Evolutionary conservation across 2,113 vertebrate genomes (phyloP), one percentile per base, ranked within the genome.

Genomic region (Danionella cerebrum): DNA sequence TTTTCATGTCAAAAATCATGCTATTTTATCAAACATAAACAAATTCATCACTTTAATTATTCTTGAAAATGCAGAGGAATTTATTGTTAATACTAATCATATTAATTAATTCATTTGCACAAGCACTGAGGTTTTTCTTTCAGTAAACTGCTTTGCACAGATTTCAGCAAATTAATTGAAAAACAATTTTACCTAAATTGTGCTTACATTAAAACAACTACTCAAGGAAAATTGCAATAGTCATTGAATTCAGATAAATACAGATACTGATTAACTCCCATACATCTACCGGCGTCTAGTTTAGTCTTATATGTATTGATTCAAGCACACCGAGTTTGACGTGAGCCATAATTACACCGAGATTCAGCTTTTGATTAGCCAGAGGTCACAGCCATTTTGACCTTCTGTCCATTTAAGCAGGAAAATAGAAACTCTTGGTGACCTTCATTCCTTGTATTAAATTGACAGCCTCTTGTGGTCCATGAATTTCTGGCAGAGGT

Each of bases 261-360:
- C 11, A 41, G 76, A 53, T 51, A 81, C 70, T 79, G 78, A 78
- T 76, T 79, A 81, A 51, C 78, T 53, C 45, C 59, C 60, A 44
- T 29, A 50, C 38, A 73, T 70, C 75, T 72, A 74, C 58, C 60
- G 67, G 58, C 51, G 52, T 2, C 19, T 48, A n/a, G 0, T 47
- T 57, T 72, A 80, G 76, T 13, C 67, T 55, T 9, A 1, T 52
- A 75, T 69, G 69, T 9, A 27, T 79, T 80, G 75, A 75, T 13
- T 36, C 67, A 10, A 47, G 58, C 7, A 48, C 71, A 19, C 1
- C 1, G 0, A 13, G 54, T 68, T 73, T 81, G 79, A 78, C 73
- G 44, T n/a, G 25, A 14, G 47, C 16, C 69, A 57, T 82, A 83
- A 85, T 82, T 76, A 74, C 5, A 35, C 62, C 38, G 22, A 21